Base-by-base conservation (phyloP, 2,888 invertebrate species). In the Drepanosiphum platanoidis region DNA sequence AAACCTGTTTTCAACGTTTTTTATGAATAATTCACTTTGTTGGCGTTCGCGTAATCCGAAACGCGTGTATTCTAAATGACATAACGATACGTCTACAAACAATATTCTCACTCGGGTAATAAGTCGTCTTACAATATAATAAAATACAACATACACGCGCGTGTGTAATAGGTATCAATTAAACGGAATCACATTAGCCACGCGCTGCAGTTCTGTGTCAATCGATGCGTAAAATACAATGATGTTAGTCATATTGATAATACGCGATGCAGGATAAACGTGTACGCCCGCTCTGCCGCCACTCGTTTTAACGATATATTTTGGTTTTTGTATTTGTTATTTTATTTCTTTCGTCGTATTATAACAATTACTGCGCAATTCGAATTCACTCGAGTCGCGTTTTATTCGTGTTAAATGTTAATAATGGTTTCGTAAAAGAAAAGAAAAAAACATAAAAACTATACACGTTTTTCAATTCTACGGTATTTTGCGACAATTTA, bases 401-500 rank as follows among this genome's bases (percentile, higher is more conserved):
- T 32, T 72, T 27, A 72, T 72, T 72, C 30, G 46, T 30, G 39
- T 72, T 27, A 18, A 52, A 52, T 18, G 18, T n/a, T n/a, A n/a
- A n/a, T n/a, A 11, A 46, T 18, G n/a, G 15, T 46, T 46, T 46
- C 15, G 46, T 18, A n/a, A 72, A 46, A 72, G 27, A 72, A 46
- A 72, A 42, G 42, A 30, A 46, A 72, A 39, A 46, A n/a, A n/a
- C n/a, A n/a, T n/a, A n/a, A n/a, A n/a, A 72, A 39, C 30, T 30
- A 8, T n/a, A 18, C 18, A 72, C 72, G 13, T 18, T 18, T 42
- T 42, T 72, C 27, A 46, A 39, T 52, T 52, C 18, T 42, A 52
- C 52, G 1, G 52, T 39, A 39, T n/a, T n/a, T n/a, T n/a, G n/a
- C n/a, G n/a, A n/a, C n/a, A n/a, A n/a, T n/a, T n/a, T n/a, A n/a